Percentiles rank a stretch among this genome's conserved stretches.
Evolutionary conservation across 2,888 invertebrate species (phyloP).

Genomic region (Prosopocoilus inquinatus): DNA sequence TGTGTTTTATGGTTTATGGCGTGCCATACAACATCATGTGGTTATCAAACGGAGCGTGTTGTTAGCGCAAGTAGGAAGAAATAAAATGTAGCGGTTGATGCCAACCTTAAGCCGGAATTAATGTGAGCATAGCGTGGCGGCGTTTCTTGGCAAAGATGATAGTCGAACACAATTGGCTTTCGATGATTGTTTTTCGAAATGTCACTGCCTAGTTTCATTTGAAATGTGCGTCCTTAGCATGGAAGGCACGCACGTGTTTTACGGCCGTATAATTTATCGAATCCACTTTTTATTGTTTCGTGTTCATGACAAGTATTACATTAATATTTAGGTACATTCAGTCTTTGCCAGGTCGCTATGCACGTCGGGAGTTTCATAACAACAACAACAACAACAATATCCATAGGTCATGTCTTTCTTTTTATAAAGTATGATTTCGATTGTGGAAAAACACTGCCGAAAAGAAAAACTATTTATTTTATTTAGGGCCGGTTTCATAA

Average conservation of each 20-base stretch:
- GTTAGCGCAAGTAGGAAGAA: no score
- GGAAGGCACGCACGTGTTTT: constrained; percentile 4
- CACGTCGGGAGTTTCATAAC: no score
- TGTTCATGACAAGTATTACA: constrained; percentile 2
- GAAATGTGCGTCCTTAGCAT: neutral
- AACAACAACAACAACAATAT: no score
- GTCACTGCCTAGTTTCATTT: constrained; percentile 4
- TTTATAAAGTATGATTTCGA: no score
- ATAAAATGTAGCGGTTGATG: neutral
- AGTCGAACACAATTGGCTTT: neutral
- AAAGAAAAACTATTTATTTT: no score
- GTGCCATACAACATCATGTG: no score
- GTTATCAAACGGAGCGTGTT: no score
- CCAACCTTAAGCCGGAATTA: neutral
- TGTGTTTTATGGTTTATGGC: no score
- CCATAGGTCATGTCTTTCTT: no score
- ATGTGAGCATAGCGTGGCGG: constrained; percentile 2
- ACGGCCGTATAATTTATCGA: constrained; percentile 2
- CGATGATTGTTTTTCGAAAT: constrained; percentile 2
- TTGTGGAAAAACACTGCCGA: no score
- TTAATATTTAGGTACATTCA: neutral
- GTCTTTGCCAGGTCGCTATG: no score
- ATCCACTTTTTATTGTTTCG: constrained; percentile 3
- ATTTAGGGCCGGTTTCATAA: no score
- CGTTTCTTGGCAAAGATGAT: neutral